Percentiles rank a stretch among this genome's conserved stretches.
Conservation (phyloP, 2,113 vertebrate genomes). For the Haemorhous mexicanus region DNA sequence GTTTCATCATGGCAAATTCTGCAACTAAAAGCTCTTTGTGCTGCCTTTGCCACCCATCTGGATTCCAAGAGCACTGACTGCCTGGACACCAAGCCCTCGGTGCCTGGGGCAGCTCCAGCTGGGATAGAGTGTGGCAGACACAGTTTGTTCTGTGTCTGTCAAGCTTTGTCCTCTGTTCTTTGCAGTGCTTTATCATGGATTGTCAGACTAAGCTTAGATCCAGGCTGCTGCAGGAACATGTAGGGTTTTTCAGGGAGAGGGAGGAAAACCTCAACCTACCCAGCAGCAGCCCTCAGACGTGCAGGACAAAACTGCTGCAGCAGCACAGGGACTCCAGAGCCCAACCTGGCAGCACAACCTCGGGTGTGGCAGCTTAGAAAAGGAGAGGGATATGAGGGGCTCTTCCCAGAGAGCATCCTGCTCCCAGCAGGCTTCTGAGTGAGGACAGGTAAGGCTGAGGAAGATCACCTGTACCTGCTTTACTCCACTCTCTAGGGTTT, state of each 20-base stretch:
- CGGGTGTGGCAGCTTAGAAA: not conserved
- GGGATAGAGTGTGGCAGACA: not conserved
- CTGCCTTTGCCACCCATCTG: no score
- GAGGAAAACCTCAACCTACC: not conserved
- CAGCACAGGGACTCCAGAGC: not conserved
- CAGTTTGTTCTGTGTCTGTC: not conserved
- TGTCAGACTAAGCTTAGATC: not conserved
- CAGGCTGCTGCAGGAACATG: not conserved
- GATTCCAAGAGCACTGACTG: not conserved
- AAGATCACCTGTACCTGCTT: fast-evolving
- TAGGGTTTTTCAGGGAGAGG: not conserved
- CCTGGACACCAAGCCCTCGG: not conserved
- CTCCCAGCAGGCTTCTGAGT: not conserved
- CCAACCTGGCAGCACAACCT: fast-evolving
- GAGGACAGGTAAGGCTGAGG: not conserved
- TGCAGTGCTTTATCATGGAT: fast-evolving
- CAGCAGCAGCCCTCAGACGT: fast-evolving
- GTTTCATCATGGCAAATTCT: not conserved
- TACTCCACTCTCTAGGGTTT: not conserved
- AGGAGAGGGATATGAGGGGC: not conserved
- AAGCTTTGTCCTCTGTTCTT: not conserved
- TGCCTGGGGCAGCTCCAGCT: not conserved
- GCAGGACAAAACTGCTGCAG: not conserved
- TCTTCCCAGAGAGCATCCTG: not conserved
- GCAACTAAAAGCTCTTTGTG: not conserved